Evolutionary conservation across 2,888 invertebrate species (phyloP), one percentile per base, ranked within the genome.

Genomic region (Stenoptilia bipunctidactyla): DNA sequence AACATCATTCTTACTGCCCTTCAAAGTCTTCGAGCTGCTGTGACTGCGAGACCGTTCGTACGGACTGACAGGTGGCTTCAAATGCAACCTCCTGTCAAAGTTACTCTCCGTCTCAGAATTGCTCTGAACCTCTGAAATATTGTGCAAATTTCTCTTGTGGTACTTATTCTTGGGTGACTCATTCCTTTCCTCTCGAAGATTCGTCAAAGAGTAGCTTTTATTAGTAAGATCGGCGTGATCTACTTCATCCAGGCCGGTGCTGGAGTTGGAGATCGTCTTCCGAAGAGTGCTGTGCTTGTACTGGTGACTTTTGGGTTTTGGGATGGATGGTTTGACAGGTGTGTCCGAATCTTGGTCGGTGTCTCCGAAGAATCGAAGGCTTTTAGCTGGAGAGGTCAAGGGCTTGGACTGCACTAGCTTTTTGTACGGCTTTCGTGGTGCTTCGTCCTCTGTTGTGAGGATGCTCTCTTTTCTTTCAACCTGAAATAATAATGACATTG

Each of bases 311-410:
- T 72, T 73, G 9, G 67, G 52, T 45, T 77, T 76, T 10, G 56
- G 59, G 13, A 65, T 51, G 0, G 60, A 53, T 35, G 58, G 67
- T 53, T 84, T 59, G 54, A 72, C 47, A 46, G 87, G 88, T 15
- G 85, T 85, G 60, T 89, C 89, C 9, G 92, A 92, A 55, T 93
- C 93, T 44, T 87, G 85, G 61, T 93, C 93, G 8, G 93, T 93
- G 69, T 93, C 93, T 13, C 93, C 93, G 69, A 93, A 93, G 84
- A 93, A 93, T 38, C 93, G 88, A 9, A 93, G 86, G 72, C 88
- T 92, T 66, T 92, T 92, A 20, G 86, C 85, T 6, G 87, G 86
- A 1, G 77, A 76, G 44, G 65, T 73, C 2, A 72, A 51, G 0
- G 72, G 66, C 27, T 72, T 72, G 1, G 56, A 47, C 2, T 41